Evolutionary conservation across 2,888 invertebrate species (phyloP).

Genomic region (Zele albiditarsus): DNA sequence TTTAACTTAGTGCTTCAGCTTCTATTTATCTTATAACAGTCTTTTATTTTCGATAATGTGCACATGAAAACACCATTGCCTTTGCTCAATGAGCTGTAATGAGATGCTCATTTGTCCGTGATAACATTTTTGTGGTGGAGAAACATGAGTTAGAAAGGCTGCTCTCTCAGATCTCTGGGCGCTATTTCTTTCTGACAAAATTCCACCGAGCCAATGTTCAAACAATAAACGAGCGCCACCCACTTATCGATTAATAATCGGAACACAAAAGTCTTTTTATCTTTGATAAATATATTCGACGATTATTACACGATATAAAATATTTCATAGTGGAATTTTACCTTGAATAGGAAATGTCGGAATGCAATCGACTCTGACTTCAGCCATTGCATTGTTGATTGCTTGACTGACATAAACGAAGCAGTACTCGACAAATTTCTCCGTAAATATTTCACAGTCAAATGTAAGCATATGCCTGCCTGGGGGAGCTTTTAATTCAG

Average conservation of each 20-base stretch:
- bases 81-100: constrained; percentile 18
- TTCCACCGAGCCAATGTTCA: neutral
- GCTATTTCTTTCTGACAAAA: neutral
- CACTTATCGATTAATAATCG: neutral
- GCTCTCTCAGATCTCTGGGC: neutral
- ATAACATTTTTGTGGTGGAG: neutral
- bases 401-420: constrained; percentile 92
- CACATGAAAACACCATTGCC: neutral
- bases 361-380: constrained; percentile 88
- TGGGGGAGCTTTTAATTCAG: constrained; percentile 79
- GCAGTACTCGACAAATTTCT: constrained; percentile 89
- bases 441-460: constrained; percentile 88
- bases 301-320: neutral
- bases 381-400: constrained; percentile 87
- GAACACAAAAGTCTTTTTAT: neutral
- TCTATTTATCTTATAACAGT: neutral
- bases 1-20: neutral
- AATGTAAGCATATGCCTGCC: constrained; percentile 86
- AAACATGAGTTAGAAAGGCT: neutral
- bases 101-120: constrained; percentile 21
- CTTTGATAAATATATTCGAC: neutral
- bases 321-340: constrained; percentile 61
- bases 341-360: constrained; percentile 88
- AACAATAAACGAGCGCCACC: neutral
- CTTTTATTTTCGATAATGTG: neutral